phyloP scores from a whole-genome alignment of 2,113 vertebrate species.

The Pteruthius melanotis region DNA sequence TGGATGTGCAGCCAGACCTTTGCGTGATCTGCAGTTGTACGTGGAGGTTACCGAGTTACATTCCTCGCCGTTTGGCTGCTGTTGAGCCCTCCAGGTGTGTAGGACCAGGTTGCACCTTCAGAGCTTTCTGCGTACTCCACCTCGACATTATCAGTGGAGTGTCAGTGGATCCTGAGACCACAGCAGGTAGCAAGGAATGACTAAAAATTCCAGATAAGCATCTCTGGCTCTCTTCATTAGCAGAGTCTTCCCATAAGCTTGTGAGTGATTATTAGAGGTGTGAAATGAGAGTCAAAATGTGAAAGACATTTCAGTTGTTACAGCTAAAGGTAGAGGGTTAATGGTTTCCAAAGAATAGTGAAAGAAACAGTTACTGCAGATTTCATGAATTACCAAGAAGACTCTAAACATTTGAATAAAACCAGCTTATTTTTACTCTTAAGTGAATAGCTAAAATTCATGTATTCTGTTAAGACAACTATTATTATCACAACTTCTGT shows the following conservation, averaged over 20 bases:
- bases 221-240: not conserved
- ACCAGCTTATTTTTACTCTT: not conserved
- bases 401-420: not conserved
- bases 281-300: not conserved
- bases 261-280: not conserved
- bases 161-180: not conserved
- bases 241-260: not conserved
- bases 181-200: not conserved
- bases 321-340: not conserved
- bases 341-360: not conserved
- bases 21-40: not conserved
- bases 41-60: not conserved
- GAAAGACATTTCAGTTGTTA: not conserved
- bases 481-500: not conserved
- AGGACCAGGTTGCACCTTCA: not conserved
- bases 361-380: not conserved
- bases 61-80: accelerated
- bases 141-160: not conserved
- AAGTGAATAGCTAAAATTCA: not conserved
- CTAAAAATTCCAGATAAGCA: not conserved
- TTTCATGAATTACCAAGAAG: not conserved
- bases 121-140: not conserved
- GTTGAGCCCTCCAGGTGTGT: not conserved
- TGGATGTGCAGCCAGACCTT: not conserved
- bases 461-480: not conserved